These are phyloP conservation scores for Tragelaphus oryx DNA, from an alignment of 2,797 vertebrate species.

Conservation along the genomic window DNA sequence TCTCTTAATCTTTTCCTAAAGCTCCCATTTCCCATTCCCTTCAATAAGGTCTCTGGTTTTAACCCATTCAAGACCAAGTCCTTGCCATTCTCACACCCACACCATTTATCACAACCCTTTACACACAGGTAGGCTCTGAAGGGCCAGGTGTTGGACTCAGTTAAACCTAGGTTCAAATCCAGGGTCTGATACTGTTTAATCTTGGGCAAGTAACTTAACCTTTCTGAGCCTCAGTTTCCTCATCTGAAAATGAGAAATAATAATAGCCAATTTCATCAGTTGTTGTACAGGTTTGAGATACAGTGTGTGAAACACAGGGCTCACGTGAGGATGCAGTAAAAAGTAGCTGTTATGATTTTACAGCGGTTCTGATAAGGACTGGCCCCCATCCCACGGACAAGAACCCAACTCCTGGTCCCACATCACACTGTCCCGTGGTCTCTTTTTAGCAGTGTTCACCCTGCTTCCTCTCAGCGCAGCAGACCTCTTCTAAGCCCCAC, in stretches of 20 bases:
- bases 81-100: neutral
- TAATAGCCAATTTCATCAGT: neutral
- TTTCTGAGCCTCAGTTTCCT: neutral
- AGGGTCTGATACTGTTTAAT: neutral
- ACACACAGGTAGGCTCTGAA: neutral
- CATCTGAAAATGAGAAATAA: neutral
- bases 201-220: neutral
- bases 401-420: neutral
- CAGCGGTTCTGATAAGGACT: neutral
- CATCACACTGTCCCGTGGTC: neutral
- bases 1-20: conserved; percentile 15
- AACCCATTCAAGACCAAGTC: neutral
- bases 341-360: neutral
- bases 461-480: neutral
- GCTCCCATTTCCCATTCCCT: neutral
- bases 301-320: neutral
- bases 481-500: neutral
- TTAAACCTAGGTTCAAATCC: neutral
- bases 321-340: neutral
- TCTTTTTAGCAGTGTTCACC: neutral
- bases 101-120: neutral
- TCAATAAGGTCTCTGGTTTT: neutral
- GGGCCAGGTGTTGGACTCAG: neutral
- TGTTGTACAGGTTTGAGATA: neutral
- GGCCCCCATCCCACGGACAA: neutral